These are phyloP conservation scores for Amphiprion clarkii DNA, from an alignment of 2,797 vertebrate genomes.

Conservation along the genomic window DNA sequence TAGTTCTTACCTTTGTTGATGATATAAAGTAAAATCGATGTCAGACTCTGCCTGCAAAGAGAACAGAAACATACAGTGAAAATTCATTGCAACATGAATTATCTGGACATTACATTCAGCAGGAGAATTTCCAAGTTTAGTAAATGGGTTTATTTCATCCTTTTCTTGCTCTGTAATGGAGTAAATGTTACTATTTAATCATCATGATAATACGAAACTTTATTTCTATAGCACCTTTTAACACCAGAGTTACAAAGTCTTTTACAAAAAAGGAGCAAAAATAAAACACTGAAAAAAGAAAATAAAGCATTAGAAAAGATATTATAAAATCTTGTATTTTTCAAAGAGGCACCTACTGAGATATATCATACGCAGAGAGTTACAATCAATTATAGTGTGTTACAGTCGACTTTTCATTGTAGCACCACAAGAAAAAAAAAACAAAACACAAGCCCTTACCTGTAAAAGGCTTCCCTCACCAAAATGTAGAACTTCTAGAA, in stretches of 20 bases:
- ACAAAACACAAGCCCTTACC: slow-evolving; percentile 79
- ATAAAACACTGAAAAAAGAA: no score
- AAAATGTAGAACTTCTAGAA: slow-evolving; percentile 98
- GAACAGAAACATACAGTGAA: slow-evolving; percentile 21
- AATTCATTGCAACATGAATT: background rate
- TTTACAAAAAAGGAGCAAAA: no score
- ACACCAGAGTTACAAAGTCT: no score
- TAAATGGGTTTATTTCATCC: background rate
- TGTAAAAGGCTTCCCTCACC: slow-evolving; percentile 95
- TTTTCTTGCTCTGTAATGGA: background rate
- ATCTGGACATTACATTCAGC: background rate
- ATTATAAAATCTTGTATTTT: no score
- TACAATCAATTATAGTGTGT: no score
- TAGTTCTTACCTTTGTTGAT: slow-evolving; percentile 93
- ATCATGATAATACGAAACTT: background rate
- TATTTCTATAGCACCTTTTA: no score
- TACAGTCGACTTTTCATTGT: background rate
- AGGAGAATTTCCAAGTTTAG: background rate
- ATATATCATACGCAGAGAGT: no score
- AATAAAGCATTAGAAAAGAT: no score
- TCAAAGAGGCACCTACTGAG: no score
- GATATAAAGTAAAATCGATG: slow-evolving; percentile 96
- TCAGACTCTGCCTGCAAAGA: slow-evolving; percentile 93
- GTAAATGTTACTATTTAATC: background rate
- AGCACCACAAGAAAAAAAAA: background rate